Evolutionary conservation across 2,797 vertebrate genomes (phyloP).

Genomic region (Esox masquinongy): DNA sequence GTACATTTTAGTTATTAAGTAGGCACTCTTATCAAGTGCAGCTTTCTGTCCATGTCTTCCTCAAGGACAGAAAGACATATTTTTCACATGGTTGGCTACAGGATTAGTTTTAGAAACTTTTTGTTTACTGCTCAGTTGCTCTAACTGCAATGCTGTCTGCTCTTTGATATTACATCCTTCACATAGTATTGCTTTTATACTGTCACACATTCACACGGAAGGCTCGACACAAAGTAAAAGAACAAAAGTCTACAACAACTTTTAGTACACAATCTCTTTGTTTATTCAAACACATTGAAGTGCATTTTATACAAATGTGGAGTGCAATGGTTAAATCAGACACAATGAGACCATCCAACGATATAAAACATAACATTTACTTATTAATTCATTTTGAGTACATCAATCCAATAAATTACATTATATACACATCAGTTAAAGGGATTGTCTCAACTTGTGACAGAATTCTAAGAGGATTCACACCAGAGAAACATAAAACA

Average conservation of each 20-base stretch:
- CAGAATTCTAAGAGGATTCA: conserved; percentile 5
- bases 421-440: conserved; percentile 55
- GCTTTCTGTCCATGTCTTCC: too few species aligned
- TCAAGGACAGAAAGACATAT: too few species aligned
- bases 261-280: not conserved
- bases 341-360: conserved; percentile 46
- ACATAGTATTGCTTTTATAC: too few species aligned
- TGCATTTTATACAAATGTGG: conserved; percentile 53
- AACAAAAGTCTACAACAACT: not conserved
- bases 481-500: not conserved
- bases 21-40: too few species aligned
- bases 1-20: too few species aligned
- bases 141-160: too few species aligned
- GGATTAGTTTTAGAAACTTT: too few species aligned
- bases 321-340: conserved; percentile 25
- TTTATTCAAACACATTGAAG: conserved; percentile 56
- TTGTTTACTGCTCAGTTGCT: too few species aligned
- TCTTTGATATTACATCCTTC: too few species aligned
- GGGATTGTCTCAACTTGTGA: conserved; percentile 51
- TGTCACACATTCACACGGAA: not conserved
- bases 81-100: too few species aligned
- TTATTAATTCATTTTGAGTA: conserved; percentile 57
- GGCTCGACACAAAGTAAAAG: not conserved
- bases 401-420: conserved; percentile 51
- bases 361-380: conserved; percentile 56